phyloP scores from a whole-genome alignment of 2,113 vertebrate species.

The Dryoscopus gambensis region DNA sequence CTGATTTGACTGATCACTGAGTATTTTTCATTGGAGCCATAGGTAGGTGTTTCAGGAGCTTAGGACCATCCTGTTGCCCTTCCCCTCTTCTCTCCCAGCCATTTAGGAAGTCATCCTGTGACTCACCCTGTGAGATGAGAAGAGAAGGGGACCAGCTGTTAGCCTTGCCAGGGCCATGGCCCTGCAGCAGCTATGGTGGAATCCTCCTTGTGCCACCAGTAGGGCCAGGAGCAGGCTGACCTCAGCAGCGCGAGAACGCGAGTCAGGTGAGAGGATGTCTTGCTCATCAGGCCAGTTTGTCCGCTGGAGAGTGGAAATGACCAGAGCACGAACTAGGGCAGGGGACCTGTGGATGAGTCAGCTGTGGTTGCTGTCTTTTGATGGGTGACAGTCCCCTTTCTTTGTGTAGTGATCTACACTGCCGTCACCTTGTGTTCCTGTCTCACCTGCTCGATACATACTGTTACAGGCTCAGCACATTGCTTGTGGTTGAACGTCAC shows the following conservation, averaged over 20 bases:
- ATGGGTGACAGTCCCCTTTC: neutral
- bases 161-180: neutral
- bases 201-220: neutral
- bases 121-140: neutral
- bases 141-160: neutral
- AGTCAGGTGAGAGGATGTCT: neutral
- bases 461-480: neutral
- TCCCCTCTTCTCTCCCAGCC: neutral
- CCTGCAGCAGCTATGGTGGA: neutral
- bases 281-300: neutral
- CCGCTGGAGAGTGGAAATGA: neutral
- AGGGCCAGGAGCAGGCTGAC: conserved; percentile 12
- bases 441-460: neutral
- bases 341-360: neutral
- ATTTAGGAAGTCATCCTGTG: neutral
- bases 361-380: neutral
- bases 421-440: neutral
- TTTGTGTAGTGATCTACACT: neutral
- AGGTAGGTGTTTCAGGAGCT: neutral
- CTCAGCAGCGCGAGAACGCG: neutral
- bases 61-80: neutral
- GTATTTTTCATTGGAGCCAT: neutral
- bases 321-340: neutral
- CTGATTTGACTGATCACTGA: neutral
- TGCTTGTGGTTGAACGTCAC: neutral